Conservation (phyloP, 64 coral and sea anemone genomes). For the Actinia tenebrosa region DNA sequence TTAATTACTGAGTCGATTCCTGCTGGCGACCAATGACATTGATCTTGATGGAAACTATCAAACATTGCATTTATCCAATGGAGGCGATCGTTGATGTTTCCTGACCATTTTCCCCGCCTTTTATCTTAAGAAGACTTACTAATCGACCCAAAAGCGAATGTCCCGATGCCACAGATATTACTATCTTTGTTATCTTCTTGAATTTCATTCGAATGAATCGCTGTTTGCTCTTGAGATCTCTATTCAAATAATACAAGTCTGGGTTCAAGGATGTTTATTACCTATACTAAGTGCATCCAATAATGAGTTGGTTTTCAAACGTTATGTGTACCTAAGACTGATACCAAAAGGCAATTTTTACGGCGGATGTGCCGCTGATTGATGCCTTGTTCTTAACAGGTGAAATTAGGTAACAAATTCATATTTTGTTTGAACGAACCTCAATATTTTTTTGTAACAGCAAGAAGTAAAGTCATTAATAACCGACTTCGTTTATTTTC, state of each 20-base stretch:
- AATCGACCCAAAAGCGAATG: neutral
- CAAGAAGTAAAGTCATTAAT: neutral
- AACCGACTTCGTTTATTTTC: neutral
- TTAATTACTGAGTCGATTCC: neutral
- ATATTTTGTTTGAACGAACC: neutral
- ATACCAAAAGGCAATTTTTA: too few relatives aligned
- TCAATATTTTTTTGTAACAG: neutral
- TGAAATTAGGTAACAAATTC: neutral
- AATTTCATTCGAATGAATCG: neutral
- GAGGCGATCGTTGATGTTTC: neutral
- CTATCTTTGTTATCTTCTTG: neutral
- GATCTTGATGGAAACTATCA: slow-evolving; percentile 7
- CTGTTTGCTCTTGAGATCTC: neutral
- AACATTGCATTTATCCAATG: neutral
- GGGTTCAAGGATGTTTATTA: neutral
- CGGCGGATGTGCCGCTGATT: too few relatives aligned
- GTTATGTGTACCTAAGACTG: too few relatives aligned
- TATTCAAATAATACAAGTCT: neutral
- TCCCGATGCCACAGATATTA: neutral
- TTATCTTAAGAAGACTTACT: neutral
- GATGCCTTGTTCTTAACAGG: too few relatives aligned
- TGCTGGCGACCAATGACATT: neutral
- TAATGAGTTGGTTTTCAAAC: neutral
- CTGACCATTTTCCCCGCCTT: neutral
- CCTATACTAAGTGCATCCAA: neutral